Evolutionary conservation across 2,113 vertebrate genomes (phyloP), one percentile per base, ranked within the genome.

Genomic region (Larimichthys polyactis): DNA sequence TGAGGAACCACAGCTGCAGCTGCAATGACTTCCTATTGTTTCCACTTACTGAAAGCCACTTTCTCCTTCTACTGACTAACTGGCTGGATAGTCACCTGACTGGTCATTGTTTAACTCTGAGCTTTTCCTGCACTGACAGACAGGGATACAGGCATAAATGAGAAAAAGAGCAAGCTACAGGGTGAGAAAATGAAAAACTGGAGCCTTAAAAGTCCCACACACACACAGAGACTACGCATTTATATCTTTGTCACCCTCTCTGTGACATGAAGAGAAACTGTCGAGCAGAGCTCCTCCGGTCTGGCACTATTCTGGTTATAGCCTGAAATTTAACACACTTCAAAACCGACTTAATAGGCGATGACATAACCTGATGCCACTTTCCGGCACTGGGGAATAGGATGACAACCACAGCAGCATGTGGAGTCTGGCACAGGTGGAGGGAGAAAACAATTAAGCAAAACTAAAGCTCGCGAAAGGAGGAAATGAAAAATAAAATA

Each of bases 1-100:
- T 87, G 82, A 83, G 86, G 85, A 87, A 87, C 86, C 84, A 75
- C 93, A 92, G 92, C 94, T 91, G 92, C 90, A 91, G 91, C 85
- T 88, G 92, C 90, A 83, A 95, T 93, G 89, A 94, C 94, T 94
- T 96, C 94, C 94, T 94, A 93, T 92, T 87, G 91, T 90, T 91
- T 88, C 88, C 91, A 91, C 89, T 93, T 90, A 91, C 81, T 92
- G 85, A 80, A 91, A 92, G 87, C 89, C 89, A 95, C 93, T 93
- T 93, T 93, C 90, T 93, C 90, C 85, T 83, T 81, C 79, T 87
- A 75, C 78, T 75, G 74, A 64, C 82, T 75, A 71, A 71, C 82
- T 65, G 81, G 75, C 77, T 19, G 80, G 79, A 87, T 69, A 77
- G 17, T 75, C 46, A 65, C 27, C 65, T 48, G 79, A 85, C 72